A percentile compares a stretch with the other conserved stretches of the same genome.
These are phyloP conservation scores for Porites australiensis DNA, from an alignment of 64 coral and sea anemone genomes.

Conservation along the genomic window DNA sequence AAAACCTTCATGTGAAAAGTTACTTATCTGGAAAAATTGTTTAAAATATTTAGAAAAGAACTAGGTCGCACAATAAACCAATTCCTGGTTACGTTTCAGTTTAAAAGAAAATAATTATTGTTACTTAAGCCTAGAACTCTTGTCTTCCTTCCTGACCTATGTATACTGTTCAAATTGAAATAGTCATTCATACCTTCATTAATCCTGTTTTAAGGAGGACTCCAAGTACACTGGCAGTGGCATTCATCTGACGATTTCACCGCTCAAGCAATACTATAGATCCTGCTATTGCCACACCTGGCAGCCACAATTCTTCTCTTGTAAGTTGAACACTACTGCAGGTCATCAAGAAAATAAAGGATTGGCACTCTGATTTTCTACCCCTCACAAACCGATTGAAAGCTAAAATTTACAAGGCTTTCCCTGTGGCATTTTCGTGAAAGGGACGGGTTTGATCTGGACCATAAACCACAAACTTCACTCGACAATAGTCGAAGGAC, in stretches of 20 bases:
- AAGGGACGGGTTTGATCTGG: slow-evolving; percentile 37
- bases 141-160: too few relatives aligned
- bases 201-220: slow-evolving; percentile 63
- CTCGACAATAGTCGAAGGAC: neutral
- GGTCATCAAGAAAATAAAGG: slow-evolving; percentile 57
- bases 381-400: slow-evolving; percentile 50
- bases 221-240: slow-evolving; percentile 46
- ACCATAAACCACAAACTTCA: slow-evolving; percentile 52
- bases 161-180: neutral
- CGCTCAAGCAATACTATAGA: slow-evolving; percentile 71
- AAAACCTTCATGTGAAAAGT: too few relatives aligned
- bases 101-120: neutral
- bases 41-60: too few relatives aligned
- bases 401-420: slow-evolving; percentile 30
- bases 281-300: slow-evolving; percentile 58
- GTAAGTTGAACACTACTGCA: neutral
- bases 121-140: too few relatives aligned
- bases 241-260: slow-evolving; percentile 69
- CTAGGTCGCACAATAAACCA: too few relatives aligned
- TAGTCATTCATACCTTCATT: slow-evolving; percentile 62
- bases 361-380: slow-evolving; percentile 63
- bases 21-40: too few relatives aligned
- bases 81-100: neutral
- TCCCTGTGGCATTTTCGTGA: slow-evolving; percentile 23
- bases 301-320: slow-evolving; percentile 12